These are phyloP conservation scores for Microplitis deprimator DNA, from an alignment of 2,888 invertebrate species.

Conservation along the genomic window DNA sequence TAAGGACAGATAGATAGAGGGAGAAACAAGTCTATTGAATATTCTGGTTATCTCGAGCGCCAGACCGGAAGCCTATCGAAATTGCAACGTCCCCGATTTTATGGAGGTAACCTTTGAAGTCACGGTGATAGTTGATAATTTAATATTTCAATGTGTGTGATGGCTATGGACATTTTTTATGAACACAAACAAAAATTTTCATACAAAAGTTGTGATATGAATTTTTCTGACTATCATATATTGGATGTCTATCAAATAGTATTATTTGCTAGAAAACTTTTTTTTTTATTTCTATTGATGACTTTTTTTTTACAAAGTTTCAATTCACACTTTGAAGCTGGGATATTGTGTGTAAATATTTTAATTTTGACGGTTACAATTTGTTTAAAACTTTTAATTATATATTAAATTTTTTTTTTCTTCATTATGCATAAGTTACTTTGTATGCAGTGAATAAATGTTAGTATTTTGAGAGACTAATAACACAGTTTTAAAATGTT, in stretches of 20 bases:
- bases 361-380: too few relatives aligned
- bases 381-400: too few relatives aligned
- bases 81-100: conserved; percentile 33
- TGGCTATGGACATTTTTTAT: neutral
- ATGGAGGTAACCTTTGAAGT: conserved; percentile 38
- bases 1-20: conserved; percentile 2
- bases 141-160: conserved; percentile 24
- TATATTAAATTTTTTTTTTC: too few relatives aligned
- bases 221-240: neutral
- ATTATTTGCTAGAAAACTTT: too few relatives aligned
- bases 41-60: conserved; percentile 38
- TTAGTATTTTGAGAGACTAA: too few relatives aligned
- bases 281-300: too few relatives aligned
- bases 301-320: too few relatives aligned
- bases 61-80: conserved; percentile 35
- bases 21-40: conserved; percentile 24
- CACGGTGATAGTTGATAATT: conserved; percentile 19
- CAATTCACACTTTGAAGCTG: too few relatives aligned
- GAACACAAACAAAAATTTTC: neutral
- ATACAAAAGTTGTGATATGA: neutral
- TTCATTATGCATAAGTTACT: too few relatives aligned
- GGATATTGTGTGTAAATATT: too few relatives aligned
- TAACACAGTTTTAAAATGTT: too few relatives aligned
- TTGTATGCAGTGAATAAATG: too few relatives aligned
- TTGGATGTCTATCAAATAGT: neutral